Percentiles rank a stretch among this genome's conserved stretches.
Evolutionary conservation across 1,140 invertebrate genomes (phyloP).

Genomic region (Platorchestia sp.): DNA sequence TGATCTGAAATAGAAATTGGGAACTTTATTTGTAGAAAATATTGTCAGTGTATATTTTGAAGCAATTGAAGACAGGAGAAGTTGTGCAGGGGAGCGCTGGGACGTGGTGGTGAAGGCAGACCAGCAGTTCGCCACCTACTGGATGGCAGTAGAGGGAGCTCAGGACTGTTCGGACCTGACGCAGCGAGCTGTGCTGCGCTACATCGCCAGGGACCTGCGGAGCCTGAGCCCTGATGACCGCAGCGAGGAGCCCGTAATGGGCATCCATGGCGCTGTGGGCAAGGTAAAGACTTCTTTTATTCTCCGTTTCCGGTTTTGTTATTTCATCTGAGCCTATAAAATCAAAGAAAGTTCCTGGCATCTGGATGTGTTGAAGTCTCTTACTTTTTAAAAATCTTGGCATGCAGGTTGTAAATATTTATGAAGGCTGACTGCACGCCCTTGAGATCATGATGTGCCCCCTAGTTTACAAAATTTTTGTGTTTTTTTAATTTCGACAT

Average conservation of each 20-base stretch:
- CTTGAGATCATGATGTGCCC: too few species aligned
- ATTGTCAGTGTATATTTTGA: background rate
- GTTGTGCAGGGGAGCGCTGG: slow-evolving; percentile 52
- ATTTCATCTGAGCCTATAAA: background rate
- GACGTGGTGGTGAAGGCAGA: slow-evolving; percentile 56
- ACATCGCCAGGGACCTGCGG: background rate
- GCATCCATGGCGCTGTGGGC: slow-evolving; percentile 1
- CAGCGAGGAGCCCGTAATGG: background rate
- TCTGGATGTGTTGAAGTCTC: background rate
- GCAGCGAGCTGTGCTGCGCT: slow-evolving; percentile 46
- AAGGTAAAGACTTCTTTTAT: background rate
- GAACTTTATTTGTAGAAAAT: background rate
- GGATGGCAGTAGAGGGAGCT: slow-evolving; percentile 28
- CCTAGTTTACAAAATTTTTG: background rate
- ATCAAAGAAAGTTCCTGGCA: background rate
- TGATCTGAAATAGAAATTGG: background rate
- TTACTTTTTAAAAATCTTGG: too few species aligned
- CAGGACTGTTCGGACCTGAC: slow-evolving; percentile 32
- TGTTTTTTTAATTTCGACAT: background rate
- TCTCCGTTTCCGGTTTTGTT: background rate
- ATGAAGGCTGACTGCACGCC: too few species aligned
- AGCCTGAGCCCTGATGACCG: background rate
- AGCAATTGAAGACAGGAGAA: background rate
- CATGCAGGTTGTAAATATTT: too few species aligned
- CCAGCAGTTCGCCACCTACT: slow-evolving; percentile 45